Conservation (phyloP, 1,140 invertebrate genomes). For the Lepeophtheirus salmonis region DNA sequence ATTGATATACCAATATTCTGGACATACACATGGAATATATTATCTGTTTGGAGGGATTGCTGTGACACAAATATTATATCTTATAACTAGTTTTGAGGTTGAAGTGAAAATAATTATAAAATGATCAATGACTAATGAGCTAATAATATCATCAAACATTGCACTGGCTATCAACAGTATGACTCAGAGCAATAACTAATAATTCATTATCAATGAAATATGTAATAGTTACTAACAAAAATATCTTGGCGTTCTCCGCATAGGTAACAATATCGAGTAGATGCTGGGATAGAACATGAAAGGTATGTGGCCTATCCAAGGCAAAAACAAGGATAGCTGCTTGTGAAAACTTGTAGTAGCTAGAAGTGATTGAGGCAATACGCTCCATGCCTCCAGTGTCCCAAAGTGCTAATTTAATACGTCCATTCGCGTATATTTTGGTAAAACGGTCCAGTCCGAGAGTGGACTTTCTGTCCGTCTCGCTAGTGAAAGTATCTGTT, state of each 20-base stretch:
- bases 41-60: too few relatives aligned
- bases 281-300: slow-evolving; percentile 75
- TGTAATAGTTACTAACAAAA: slow-evolving; percentile 41
- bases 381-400: slow-evolving; percentile 84
- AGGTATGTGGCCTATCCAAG: slow-evolving; percentile 68
- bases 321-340: slow-evolving; percentile 75
- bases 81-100: too few relatives aligned
- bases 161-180: too few relatives aligned
- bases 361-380: slow-evolving; percentile 75
- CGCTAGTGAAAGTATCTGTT: slow-evolving; percentile 58
- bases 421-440: slow-evolving; percentile 49
- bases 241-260: slow-evolving; percentile 80
- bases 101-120: too few relatives aligned
- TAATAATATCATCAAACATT: too few relatives aligned
- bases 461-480: slow-evolving; percentile 61
- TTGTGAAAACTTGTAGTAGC: slow-evolving; percentile 82
- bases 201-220: too few relatives aligned
- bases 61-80: too few relatives aligned
- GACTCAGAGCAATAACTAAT: too few relatives aligned
- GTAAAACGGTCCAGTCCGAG: slow-evolving; percentile 75
- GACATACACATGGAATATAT: too few relatives aligned
- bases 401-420: slow-evolving; percentile 75
- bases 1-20: too few relatives aligned
- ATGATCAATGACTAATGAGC: too few relatives aligned
- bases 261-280: slow-evolving; percentile 72